Base-by-base conservation (phyloP, 2,797 vertebrate genomes). In the Myotis vivesi region DNA sequence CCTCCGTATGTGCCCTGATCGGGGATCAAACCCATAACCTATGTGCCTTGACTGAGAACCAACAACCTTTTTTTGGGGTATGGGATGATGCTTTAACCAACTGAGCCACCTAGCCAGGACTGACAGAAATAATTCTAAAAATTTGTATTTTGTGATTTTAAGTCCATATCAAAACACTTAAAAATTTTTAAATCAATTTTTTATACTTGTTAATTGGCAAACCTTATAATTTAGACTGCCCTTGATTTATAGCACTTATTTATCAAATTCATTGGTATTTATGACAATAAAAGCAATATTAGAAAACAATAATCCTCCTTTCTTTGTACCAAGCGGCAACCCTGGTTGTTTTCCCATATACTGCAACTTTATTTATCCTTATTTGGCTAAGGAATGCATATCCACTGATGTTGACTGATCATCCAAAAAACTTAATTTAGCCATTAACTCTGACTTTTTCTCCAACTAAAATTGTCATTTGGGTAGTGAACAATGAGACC, bases 121-220 rank as follows among this genome's bases (percentile, higher is more conserved):
- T 20, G n/a, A 36, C 64, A 68, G n/a, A 68, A 84, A 77, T 72
- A 73, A 86, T 33, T 92, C 68, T 8, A 79, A 90, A 94, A 73
- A 44, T 12, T 62, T 38, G 13, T 46, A 41, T 30, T 95, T 95
- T 88, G 55, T 89, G 66, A 92, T 83, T 94, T 94, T 51, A n/a
- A 83, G 93, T 85, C n/a, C 36, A 44, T 80, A 62, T 76, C 3
- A 53, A 13, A 38, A 62, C 2, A 76, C 5, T 33, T 77, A 79
- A 53, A 91, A 36, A 71, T 92, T 84, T 89, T 8, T 8, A 75
- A 82, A 81, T 20, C 41, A 92, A 44, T 96, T 77, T 87, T 87
- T 93, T 83, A 91, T 44, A 85, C 19, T 62, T 79, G 28, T 87
- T 94, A 88, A 73, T 88, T 20, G 44, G 33, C 28, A 87, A 84